A percentile compares a stretch with the other conserved stretches of the same genome.
Evolutionary conservation across 1,140 invertebrate species (phyloP).

Genomic region (Chrysopa pallens): DNA sequence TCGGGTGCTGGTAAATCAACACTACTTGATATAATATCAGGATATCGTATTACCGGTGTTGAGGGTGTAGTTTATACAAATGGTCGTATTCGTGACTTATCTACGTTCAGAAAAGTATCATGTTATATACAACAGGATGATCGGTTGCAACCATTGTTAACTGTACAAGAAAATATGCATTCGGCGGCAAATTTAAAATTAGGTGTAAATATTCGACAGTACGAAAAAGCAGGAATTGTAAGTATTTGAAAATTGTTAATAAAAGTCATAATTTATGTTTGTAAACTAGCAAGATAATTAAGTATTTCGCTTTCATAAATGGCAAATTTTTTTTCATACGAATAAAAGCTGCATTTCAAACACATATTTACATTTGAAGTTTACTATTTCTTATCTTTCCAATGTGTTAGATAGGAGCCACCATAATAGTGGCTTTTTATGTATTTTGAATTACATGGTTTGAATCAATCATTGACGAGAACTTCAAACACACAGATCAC

Average conservation of each 20-base stretch:
- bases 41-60: constrained; percentile 38
- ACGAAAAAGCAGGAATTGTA: constrained; percentile 51
- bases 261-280: too few relatives aligned
- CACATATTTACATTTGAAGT: too few relatives aligned
- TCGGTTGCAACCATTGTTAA: constrained; percentile 61
- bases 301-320: too few relatives aligned
- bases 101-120: constrained; percentile 63
- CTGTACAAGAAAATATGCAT: constrained; percentile 70
- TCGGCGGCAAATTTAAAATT: constrained; percentile 79
- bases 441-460: too few relatives aligned
- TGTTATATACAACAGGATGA: constrained; percentile 89
- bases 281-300: too few relatives aligned
- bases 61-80: constrained; percentile 41
- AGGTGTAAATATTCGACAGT: constrained; percentile 33
- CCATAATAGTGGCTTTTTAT: too few relatives aligned
- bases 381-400: too few relatives aligned
- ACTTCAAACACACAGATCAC: too few relatives aligned
- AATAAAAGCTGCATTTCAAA: too few relatives aligned
- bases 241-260: constrained; percentile 14
- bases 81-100: constrained; percentile 45
- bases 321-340: too few relatives aligned
- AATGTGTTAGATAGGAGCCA: too few relatives aligned
- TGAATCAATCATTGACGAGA: too few relatives aligned
- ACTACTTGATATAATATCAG: constrained; percentile 54
- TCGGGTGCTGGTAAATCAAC: constrained; percentile 79